These are phyloP conservation scores for Abrostola tripartita DNA, from an alignment of 2,888 invertebrate species.

Conservation along the genomic window DNA sequence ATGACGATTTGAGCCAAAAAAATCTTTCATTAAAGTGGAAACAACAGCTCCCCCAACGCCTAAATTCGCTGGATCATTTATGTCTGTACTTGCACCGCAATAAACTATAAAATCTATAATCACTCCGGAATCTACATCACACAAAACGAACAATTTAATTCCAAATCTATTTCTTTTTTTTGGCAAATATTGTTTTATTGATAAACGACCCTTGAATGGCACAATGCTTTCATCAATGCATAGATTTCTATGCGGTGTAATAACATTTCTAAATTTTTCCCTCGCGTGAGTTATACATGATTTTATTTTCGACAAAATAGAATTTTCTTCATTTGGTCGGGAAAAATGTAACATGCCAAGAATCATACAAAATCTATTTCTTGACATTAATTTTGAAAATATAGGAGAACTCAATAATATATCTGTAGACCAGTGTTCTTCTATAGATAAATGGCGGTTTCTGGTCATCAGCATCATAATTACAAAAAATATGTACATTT, in stretches of 20 bases:
- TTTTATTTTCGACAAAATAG: no score
- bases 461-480: conserved; percentile 38
- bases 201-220: conserved; percentile 35
- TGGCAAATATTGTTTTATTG: conserved; percentile 41
- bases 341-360: conserved; percentile 13
- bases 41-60: conserved; percentile 39
- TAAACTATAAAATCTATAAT: conserved; percentile 49
- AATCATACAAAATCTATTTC: conserved; percentile 9
- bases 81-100: conserved; percentile 39
- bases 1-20: conserved; percentile 33
- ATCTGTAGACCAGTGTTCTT: conserved; percentile 12
- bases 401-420: conserved; percentile 7
- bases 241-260: conserved; percentile 24
- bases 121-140: conserved; percentile 36
- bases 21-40: conserved; percentile 28
- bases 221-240: conserved; percentile 41
- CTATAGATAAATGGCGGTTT: conserved; percentile 8
- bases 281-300: no score
- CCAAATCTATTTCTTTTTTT: conserved; percentile 44
- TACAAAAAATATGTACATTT: conserved; percentile 44
- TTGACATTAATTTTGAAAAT: conserved; percentile 10
- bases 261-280: conserved; percentile 28
- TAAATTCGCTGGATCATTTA: conserved; percentile 27
- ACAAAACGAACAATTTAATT: conserved; percentile 40
- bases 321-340: conserved; percentile 9